These are phyloP conservation scores for Thripadectes ignobilis DNA, from an alignment of 2,797 vertebrate species.

Conservation along the genomic window DNA sequence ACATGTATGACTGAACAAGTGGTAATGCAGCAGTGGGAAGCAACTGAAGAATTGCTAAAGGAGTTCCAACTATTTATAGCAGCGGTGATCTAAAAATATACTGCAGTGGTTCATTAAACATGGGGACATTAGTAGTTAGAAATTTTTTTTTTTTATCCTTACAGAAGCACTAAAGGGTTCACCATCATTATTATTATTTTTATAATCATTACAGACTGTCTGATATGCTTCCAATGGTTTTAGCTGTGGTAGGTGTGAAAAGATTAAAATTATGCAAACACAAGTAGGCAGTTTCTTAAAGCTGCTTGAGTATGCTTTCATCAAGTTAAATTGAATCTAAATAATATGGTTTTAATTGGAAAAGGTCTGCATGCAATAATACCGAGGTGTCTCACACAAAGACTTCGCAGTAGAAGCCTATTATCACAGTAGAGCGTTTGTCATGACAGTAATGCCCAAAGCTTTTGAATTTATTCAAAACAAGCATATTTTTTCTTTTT, in stretches of 20 bases:
- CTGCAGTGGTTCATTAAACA: neutral
- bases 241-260: neutral
- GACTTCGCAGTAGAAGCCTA: neutral
- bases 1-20: neutral
- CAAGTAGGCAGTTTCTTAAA: neutral
- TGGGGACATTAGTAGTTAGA: neutral
- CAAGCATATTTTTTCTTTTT: neutral
- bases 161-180: neutral
- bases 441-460: neutral
- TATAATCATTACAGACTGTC: neutral
- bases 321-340: neutral
- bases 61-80: slow-evolving; percentile 26
- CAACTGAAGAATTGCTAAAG: neutral
- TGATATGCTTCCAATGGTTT: neutral
- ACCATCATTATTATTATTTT: neutral
- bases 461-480: neutral
- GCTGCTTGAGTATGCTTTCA: neutral
- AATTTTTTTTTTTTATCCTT: neutral
- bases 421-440: neutral
- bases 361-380: neutral
- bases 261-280: neutral
- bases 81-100: slow-evolving; percentile 31
- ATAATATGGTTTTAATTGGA: neutral
- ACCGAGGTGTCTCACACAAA: neutral
- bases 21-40: neutral